These are phyloP conservation scores for Chlorodrepanis virens DNA, from an alignment of 2,113 vertebrate species.

Conservation along the genomic window DNA sequence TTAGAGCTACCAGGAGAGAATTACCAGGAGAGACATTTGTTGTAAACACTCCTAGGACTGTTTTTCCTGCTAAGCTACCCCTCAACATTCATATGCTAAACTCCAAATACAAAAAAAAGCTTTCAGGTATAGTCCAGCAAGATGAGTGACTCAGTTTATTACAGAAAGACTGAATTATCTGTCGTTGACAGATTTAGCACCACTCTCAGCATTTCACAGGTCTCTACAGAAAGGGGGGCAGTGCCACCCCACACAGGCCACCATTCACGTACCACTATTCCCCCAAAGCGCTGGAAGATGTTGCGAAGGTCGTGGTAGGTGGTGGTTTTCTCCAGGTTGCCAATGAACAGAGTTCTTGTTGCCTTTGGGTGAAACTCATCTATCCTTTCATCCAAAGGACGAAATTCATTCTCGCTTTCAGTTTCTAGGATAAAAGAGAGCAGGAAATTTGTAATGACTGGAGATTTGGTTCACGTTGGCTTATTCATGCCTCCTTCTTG, in stretches of 20 bases:
- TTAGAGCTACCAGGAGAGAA: neutral
- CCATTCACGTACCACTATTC: slow-evolving; percentile 88
- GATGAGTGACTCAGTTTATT: neutral
- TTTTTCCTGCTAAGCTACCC: neutral
- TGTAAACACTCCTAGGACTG: neutral
- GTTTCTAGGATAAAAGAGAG: slow-evolving; percentile 81
- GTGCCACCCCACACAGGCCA: neutral
- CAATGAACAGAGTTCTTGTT: slow-evolving; percentile 95
- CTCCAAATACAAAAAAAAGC: neutral
- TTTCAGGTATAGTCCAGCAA: neutral
- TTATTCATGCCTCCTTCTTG: neutral
- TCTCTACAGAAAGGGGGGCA: neutral
- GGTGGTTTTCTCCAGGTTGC: slow-evolving; percentile 97
- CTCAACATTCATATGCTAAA: fast-evolving
- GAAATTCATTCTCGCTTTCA: slow-evolving; percentile 98
- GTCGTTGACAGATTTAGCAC: neutral
- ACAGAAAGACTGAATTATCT: neutral
- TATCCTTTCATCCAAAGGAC: slow-evolving; percentile 96
- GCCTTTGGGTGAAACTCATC: slow-evolving; percentile 99
- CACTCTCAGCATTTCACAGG: neutral
- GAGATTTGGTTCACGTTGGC: neutral
- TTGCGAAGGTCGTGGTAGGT: slow-evolving; percentile 95
- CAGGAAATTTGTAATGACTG: neutral
- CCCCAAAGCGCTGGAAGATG: slow-evolving; percentile 96
- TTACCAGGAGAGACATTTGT: neutral